phyloP scores from a whole-genome alignment of 2,113 vertebrate species.

The Emydura subglobosa region DNA sequence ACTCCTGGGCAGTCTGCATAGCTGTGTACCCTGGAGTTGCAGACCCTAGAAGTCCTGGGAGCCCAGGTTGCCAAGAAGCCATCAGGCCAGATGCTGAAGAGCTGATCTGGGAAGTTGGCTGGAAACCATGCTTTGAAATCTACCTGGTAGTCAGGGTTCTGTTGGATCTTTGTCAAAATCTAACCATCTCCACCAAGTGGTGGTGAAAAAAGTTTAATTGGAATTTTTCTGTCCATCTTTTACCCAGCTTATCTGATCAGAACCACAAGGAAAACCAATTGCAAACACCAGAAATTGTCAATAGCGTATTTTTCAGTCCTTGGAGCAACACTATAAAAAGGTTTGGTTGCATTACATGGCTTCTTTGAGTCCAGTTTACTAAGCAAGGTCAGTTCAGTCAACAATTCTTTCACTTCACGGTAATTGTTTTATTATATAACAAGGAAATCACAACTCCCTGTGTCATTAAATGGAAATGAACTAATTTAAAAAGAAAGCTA shows the following conservation, averaged over 20 bases:
- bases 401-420: slow-evolving; percentile 59
- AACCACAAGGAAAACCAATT: neutral
- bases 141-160: too few relatives aligned
- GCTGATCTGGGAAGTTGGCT: too few relatives aligned
- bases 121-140: too few relatives aligned
- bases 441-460: slow-evolving; percentile 51
- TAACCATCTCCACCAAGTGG: neutral
- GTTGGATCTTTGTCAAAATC: too few relatives aligned
- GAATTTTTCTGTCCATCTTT: neutral
- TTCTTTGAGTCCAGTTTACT: slow-evolving; percentile 51
- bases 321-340: slow-evolving; percentile 42
- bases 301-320: slow-evolving; percentile 47
- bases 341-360: slow-evolving; percentile 9
- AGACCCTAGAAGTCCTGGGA: too few relatives aligned
- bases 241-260: neutral
- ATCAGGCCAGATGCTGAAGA: too few relatives aligned
- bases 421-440: slow-evolving; percentile 67
- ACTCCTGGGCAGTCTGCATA: too few relatives aligned
- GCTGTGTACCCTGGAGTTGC: too few relatives aligned
- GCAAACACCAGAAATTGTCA: slow-evolving; percentile 23
- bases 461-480: slow-evolving; percentile 74
- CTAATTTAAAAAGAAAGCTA: slow-evolving; percentile 70
- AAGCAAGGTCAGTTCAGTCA: slow-evolving; percentile 51
- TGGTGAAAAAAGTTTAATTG: neutral
- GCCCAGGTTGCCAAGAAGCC: too few relatives aligned